These are phyloP conservation scores for Eurytoma adleriae DNA, from an alignment of 2,888 invertebrate species.

Conservation along the genomic window DNA sequence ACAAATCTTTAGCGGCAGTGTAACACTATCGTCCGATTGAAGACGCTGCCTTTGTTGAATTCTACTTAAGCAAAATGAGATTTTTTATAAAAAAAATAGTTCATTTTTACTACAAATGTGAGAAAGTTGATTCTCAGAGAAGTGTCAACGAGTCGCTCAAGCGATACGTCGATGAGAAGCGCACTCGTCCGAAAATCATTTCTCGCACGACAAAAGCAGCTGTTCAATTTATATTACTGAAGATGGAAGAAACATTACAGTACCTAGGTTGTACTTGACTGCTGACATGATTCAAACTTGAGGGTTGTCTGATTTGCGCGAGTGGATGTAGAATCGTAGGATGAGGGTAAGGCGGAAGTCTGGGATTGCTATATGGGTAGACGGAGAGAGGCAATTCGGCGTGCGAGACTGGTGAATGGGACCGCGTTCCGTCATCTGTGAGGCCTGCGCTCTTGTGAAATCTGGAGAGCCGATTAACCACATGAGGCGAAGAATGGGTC, in stretches of 20 bases:
- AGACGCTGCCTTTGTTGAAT: slow-evolving; percentile 79
- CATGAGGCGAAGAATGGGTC: slow-evolving; percentile 95
- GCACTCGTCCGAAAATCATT: no score
- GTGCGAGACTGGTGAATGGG: slow-evolving; percentile 83
- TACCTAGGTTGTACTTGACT: slow-evolving; percentile 71
- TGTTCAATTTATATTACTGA: not conserved
- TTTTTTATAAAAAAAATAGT: not conserved
- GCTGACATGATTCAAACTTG: slow-evolving; percentile 71
- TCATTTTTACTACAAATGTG: no score
- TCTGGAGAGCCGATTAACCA: slow-evolving; percentile 94
- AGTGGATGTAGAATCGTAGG: slow-evolving; percentile 88
- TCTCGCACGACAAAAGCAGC: no score
- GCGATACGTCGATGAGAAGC: no score
- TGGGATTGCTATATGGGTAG: slow-evolving; percentile 88
- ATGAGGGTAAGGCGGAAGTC: slow-evolving; percentile 93
- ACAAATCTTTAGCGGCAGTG: slow-evolving; percentile 85
- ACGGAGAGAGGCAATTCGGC: slow-evolving; percentile 74
- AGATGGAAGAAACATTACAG: not conserved
- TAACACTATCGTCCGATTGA: slow-evolving; percentile 84
- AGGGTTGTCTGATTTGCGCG: slow-evolving; percentile 89
- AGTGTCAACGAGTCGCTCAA: no score
- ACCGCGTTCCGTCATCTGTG: slow-evolving; percentile 80
- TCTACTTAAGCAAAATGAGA: slow-evolving; percentile 55
- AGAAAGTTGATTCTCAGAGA: no score
- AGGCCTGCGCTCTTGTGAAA: slow-evolving; percentile 98